Conservation (phyloP, 1,140 invertebrate species). For the Tetraneura akinire region DNA sequence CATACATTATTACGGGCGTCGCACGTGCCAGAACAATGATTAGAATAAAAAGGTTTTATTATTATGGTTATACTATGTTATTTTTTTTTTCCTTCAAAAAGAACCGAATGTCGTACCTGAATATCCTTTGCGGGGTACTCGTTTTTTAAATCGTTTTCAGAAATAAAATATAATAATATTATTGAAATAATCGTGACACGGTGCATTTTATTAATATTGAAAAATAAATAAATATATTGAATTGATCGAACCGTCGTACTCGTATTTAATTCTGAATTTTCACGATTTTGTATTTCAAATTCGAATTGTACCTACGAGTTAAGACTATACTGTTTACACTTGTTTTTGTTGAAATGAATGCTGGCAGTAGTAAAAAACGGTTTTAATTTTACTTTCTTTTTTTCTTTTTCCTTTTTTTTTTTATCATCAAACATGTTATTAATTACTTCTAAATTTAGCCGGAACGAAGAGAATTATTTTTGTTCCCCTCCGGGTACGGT, state of each 20-base stretch:
- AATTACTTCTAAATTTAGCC: conserved; percentile 18
- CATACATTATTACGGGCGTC: background rate
- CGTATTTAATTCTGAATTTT: too few relatives aligned
- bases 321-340: too few relatives aligned
- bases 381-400: background rate
- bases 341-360: background rate
- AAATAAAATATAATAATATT: too few relatives aligned
- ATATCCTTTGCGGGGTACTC: background rate
- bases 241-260: too few relatives aligned
- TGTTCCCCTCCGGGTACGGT: background rate
- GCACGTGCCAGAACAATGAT: conserved; percentile 9
- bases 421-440: background rate
- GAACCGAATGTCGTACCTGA: too few relatives aligned
- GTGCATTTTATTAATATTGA: too few relatives aligned
- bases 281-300: too few relatives aligned
- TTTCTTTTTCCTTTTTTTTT: too few relatives aligned
- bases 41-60: background rate
- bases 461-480: background rate
- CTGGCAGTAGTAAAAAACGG: background rate
- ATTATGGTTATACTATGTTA: too few relatives aligned
- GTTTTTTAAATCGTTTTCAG: background rate
- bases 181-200: too few relatives aligned
- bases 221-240: too few relatives aligned
- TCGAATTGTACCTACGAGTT: too few relatives aligned
- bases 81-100: background rate